Percentiles rank a stretch among this genome's conserved stretches.
phyloP scores from a whole-genome alignment of 2,797 vertebrate genomes.

The Sebastes nivosus region DNA sequence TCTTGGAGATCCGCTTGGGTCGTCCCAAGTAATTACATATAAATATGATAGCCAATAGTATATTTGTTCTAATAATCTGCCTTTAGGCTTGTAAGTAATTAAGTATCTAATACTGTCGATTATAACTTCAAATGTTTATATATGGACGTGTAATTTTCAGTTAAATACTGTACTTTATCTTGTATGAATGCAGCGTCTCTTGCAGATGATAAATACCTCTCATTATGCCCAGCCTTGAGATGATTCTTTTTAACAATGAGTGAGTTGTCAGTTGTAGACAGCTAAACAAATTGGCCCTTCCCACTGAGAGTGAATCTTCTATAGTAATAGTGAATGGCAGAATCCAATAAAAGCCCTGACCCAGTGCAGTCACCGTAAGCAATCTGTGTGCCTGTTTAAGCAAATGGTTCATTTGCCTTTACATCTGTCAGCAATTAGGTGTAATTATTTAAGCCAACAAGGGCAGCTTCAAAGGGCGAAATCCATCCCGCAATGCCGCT shows the following conservation, averaged over 20 bases:
- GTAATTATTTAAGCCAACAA: conserved; percentile 67
- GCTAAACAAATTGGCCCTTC: conserved; percentile 18
- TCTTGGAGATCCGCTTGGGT: neutral
- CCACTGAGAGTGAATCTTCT: conserved; percentile 9
- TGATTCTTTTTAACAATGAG: neutral
- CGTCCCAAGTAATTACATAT: neutral
- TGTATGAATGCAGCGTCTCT: neutral
- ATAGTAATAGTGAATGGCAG: conserved; percentile 12
- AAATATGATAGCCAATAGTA: neutral
- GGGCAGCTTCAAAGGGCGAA: conserved; percentile 58
- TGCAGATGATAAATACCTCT: neutral
- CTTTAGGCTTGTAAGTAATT: neutral
- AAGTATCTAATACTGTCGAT: neutral
- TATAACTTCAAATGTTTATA: neutral
- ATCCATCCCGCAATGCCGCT: conserved; percentile 43
- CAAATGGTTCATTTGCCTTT: conserved; percentile 59
- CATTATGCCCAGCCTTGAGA: neutral
- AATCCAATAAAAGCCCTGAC: conserved; percentile 45
- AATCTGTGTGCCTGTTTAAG: conserved; percentile 38
- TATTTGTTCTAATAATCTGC: neutral
- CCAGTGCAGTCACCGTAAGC: conserved; percentile 34
- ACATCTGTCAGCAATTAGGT: conserved; percentile 76
- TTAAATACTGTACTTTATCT: neutral
- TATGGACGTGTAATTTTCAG: neutral
- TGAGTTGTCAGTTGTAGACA: neutral